phyloP scores from a whole-genome alignment of 2,113 vertebrate genomes.

The Galeopterus variegatus region DNA sequence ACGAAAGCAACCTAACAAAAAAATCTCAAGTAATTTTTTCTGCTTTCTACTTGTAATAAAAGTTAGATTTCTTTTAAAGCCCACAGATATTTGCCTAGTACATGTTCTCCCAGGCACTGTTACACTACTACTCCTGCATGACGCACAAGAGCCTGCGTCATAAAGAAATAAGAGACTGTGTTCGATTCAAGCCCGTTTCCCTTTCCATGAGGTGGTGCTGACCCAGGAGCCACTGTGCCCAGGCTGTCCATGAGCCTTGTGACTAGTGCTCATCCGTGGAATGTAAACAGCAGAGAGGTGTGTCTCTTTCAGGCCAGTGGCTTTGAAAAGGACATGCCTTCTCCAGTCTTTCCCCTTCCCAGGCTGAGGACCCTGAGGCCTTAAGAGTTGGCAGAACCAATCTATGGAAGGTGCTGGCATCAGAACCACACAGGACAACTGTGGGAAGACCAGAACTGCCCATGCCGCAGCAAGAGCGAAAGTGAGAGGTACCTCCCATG shows the following conservation, averaged over 20 bases:
- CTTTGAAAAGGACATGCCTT: neutral
- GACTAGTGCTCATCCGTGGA: neutral
- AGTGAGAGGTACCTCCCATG: neutral
- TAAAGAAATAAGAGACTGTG: neutral
- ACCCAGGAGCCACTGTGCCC: neutral
- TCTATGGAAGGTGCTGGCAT: no score
- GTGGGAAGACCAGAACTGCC: neutral
- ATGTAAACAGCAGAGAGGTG: neutral
- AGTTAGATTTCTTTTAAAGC: neutral
- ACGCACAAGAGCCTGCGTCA: neutral
- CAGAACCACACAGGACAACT: no score
- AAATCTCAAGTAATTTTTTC: neutral
- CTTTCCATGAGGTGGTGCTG: neutral
- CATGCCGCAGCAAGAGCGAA: accelerated
- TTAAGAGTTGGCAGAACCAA: neutral
- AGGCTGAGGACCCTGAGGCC: neutral
- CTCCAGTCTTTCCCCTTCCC: neutral
- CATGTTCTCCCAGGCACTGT: neutral
- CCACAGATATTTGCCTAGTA: neutral
- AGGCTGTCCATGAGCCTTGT: neutral
- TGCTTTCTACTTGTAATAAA: neutral
- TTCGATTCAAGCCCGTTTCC: neutral
- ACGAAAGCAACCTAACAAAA: neutral
- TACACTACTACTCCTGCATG: no score
- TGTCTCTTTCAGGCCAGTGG: neutral